These are phyloP conservation scores for Takifugu rubripes DNA, from an alignment of 2,797 vertebrate genomes.

Conservation along the genomic window DNA sequence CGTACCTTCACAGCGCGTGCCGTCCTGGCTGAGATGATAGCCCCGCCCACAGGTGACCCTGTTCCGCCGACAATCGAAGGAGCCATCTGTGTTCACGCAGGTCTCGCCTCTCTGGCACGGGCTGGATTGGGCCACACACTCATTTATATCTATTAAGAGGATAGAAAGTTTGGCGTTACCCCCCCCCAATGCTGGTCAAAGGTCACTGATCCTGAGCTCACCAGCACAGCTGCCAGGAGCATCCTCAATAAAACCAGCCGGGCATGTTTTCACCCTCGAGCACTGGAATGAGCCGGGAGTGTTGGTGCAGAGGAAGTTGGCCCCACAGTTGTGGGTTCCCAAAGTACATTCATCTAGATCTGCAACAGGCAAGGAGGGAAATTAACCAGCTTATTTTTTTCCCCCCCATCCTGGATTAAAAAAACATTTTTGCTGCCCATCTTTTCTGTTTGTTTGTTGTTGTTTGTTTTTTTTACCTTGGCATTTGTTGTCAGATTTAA, in stretches of 20 bases:
- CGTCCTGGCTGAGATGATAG: constrained; percentile 82
- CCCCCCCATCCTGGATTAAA: background rate
- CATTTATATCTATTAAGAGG: constrained; percentile 82
- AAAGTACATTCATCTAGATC: constrained; percentile 90
- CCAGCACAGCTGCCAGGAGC: constrained; percentile 87
- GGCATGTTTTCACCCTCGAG: constrained; percentile 78
- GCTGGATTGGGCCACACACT: constrained; percentile 75
- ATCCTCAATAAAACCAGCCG: constrained; percentile 83
- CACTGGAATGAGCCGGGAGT: constrained; percentile 90
- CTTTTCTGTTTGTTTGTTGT: background rate
- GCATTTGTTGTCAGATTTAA: constrained; percentile 82
- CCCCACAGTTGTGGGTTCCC: constrained; percentile 85
- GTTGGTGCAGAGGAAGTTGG: constrained; percentile 85
- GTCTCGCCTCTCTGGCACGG: constrained; percentile 79
- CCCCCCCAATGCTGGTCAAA: too few relatives aligned
- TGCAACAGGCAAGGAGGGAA: constrained; percentile 47
- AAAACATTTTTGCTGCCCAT: background rate
- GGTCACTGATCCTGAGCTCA: constrained; percentile 59
- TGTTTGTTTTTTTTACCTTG: constrained; percentile 72
- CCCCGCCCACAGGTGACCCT: constrained; percentile 84
- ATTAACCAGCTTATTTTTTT: background rate
- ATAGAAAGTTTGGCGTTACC: background rate
- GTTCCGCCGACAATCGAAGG: constrained; percentile 81
- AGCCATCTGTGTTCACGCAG: constrained; percentile 87
- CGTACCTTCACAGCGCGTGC: constrained; percentile 83